phyloP scores from a whole-genome alignment of 2,113 vertebrate species.

The Eubucco bourcierii region DNA sequence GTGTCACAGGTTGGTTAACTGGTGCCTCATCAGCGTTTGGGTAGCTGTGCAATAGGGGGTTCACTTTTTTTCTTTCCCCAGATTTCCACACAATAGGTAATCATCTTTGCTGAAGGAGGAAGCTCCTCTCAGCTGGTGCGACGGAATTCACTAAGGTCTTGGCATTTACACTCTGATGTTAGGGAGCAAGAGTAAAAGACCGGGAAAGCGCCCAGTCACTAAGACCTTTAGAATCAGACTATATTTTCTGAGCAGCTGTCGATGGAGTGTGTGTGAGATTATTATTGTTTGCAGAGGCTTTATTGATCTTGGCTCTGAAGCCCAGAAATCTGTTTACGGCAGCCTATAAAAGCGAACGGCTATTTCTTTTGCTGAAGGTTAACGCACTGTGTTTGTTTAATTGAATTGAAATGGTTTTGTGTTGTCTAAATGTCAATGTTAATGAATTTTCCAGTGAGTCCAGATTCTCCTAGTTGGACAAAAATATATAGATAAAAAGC shows the following conservation, averaged over 20 bases:
- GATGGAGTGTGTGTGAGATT: slow-evolving; percentile 75
- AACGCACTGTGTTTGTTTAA: slow-evolving; percentile 78
- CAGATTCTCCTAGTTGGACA: slow-evolving; percentile 22
- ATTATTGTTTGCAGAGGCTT: slow-evolving; percentile 77
- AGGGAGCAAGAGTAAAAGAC: slow-evolving; percentile 41
- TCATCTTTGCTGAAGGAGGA: background rate
- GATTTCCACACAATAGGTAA: background rate
- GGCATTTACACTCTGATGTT: slow-evolving; percentile 54
- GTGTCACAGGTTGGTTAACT: background rate
- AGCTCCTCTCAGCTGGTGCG: background rate
- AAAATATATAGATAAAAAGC: slow-evolving; percentile 36
- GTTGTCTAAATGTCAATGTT: slow-evolving; percentile 78
- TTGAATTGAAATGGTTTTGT: slow-evolving; percentile 79
- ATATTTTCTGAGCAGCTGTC: slow-evolving; percentile 77
- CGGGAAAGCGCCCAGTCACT: slow-evolving; percentile 40
- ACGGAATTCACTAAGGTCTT: background rate
- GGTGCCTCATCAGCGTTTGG: background rate
- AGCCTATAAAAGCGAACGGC: slow-evolving; percentile 73
- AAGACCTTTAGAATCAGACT: slow-evolving; percentile 65
- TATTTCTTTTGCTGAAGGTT: slow-evolving; percentile 80
- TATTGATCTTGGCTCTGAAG: slow-evolving; percentile 80
- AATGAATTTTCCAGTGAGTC: slow-evolving; percentile 71
- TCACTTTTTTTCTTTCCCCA: background rate
- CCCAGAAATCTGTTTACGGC: slow-evolving; percentile 76
- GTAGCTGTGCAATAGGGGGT: background rate